Evolutionary conservation across 1,140 invertebrate genomes (phyloP).

Genomic region (Gryllus bimaculatus): DNA sequence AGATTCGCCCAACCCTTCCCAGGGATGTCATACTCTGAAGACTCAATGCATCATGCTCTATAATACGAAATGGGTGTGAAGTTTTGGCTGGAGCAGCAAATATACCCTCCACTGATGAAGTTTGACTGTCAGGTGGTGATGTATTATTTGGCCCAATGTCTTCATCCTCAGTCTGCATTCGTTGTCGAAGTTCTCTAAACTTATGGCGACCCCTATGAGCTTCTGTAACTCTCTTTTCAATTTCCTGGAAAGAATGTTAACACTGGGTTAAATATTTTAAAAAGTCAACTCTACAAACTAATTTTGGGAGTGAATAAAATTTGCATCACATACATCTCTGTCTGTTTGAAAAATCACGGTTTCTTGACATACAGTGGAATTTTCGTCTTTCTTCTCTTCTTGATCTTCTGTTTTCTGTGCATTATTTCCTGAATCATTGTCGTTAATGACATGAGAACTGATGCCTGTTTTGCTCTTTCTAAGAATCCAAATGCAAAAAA

Average conservation of each 20-base stretch:
- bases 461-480: neutral
- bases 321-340: neutral
- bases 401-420: neutral
- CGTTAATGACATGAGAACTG: neutral
- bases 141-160: slow-evolving; percentile 49
- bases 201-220: slow-evolving; percentile 47
- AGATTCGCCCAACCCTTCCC: slow-evolving; percentile 64
- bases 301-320: neutral
- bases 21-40: slow-evolving; percentile 78
- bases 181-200: slow-evolving; percentile 71
- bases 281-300: neutral
- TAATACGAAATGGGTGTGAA: slow-evolving; percentile 68
- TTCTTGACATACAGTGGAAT: neutral
- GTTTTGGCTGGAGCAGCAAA: slow-evolving; percentile 44
- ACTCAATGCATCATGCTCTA: slow-evolving; percentile 76
- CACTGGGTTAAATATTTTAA: neutral
- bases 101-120: slow-evolving; percentile 56
- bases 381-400: neutral
- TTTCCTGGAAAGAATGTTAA: neutral
- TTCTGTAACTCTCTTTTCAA: slow-evolving; percentile 13
- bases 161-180: slow-evolving; percentile 75
- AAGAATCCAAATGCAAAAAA: neutral
- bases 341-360: neutral
- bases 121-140: slow-evolving; percentile 68
- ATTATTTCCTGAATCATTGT: neutral